Evolutionary conservation across 2,888 invertebrate genomes (phyloP).

Genomic region (Monochamus alternatus): DNA sequence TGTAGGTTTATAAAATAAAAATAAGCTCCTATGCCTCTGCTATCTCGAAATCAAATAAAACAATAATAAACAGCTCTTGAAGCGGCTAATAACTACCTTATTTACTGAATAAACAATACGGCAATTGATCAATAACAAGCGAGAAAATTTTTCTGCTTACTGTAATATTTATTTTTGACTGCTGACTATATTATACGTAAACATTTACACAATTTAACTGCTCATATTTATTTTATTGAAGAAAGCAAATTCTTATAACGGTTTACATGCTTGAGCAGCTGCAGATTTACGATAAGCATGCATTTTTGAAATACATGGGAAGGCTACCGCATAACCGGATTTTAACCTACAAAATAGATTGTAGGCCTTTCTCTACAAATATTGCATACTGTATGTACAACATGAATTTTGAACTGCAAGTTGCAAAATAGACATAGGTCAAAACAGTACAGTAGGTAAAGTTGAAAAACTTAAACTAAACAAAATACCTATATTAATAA

Average conservation of each 20-base stretch:
- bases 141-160: background rate
- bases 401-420: no score
- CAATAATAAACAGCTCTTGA: background rate
- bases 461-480: no score
- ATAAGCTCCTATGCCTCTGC: background rate
- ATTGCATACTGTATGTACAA: no score
- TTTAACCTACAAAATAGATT: no score
- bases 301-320: background rate
- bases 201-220: conserved; percentile 1
- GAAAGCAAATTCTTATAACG: background rate
- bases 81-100: conserved; percentile 20
- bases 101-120: conserved; percentile 30
- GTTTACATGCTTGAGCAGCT: background rate
- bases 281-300: background rate
- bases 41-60: conserved; percentile 24
- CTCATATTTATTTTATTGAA: background rate
- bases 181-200: conserved; percentile 19
- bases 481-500: no score
- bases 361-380: no score
- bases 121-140: conserved; percentile 24
- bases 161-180: conserved; percentile 36
- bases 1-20: conserved; percentile 2
- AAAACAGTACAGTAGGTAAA: no score
- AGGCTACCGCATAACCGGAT: no score
- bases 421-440: no score